A percentile compares a stretch with the other conserved stretches of the same genome.
These are phyloP conservation scores for Acleris cristana DNA, from an alignment of 2,888 invertebrate species.

Conservation along the genomic window DNA sequence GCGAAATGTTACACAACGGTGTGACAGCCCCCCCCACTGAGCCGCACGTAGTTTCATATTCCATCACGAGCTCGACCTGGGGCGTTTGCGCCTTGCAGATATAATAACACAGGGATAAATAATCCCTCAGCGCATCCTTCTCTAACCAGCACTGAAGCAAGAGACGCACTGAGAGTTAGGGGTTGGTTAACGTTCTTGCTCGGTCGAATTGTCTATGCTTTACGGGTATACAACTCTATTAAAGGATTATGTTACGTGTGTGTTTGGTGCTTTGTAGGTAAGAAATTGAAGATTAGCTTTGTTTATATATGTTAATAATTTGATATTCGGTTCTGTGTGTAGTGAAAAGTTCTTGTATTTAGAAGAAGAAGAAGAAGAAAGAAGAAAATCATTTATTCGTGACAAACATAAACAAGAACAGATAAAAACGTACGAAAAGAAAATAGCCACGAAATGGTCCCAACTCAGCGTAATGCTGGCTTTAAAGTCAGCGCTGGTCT, in stretches of 20 bases:
- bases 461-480: too few relatives aligned
- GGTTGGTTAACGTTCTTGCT: neutral
- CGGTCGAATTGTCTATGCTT: neutral
- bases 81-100: conserved; percentile 29
- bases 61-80: conserved; percentile 34
- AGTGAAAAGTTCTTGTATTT: too few relatives aligned
- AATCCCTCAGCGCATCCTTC: neutral
- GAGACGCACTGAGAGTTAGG: neutral
- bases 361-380: too few relatives aligned
- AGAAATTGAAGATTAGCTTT: too few relatives aligned
- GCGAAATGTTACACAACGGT: conserved; percentile 1
- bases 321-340: too few relatives aligned
- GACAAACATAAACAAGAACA: too few relatives aligned
- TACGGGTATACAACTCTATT: neutral
- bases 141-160: too few relatives aligned
- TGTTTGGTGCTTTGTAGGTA: neutral
- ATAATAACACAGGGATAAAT: neutral
- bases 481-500: too few relatives aligned
- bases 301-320: too few relatives aligned
- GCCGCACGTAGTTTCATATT: conserved; percentile 37
- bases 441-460: too few relatives aligned
- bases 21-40: conserved; percentile 17
- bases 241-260: neutral
- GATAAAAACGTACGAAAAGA: too few relatives aligned
- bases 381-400: too few relatives aligned